Base-by-base conservation (phyloP, 2,888 invertebrate genomes). In the Lacanobia wlatinum region DNA sequence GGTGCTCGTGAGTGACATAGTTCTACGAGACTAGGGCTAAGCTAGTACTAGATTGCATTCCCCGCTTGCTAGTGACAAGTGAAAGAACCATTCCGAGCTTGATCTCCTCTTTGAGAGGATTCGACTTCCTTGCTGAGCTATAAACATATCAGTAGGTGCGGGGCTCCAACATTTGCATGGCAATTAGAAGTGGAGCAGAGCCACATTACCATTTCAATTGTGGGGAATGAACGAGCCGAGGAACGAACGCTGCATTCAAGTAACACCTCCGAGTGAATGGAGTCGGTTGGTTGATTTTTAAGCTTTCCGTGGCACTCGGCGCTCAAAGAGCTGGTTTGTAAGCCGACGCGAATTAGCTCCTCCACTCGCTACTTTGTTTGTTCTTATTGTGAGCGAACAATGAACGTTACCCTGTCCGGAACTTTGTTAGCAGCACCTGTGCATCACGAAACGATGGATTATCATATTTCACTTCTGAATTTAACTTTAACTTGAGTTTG, bases 121-220 rank as follows among this genome's bases (percentile, higher is more conserved):
- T 73, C 72, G 52, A 83, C 76, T 76, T 84, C 71, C 78, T 78
- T 62, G 43, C 70, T 56, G 23, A 71, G 64, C 58, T 75, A 78
- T 69, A 77, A 73, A 76, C 74, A 82, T 83, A 87, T 82, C 73
- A 82, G 77, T 84, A 82, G 69, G 79, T 82, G 82, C 84, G 84
- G 82, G 84, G 80, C 78, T 84, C 83, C 85, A 85, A 89, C 90
- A 94, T 94, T 94, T 93, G 93, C 94, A 94, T 93, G 90, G 90
- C 91, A 94, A 94, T 94, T 94, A 94, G 90, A 89, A 87, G 83
- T 82, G 88, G 80, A 85, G 84, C 85, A 83, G 89, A 85, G 90
- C 88, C 91, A 85, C 90, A 95, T 94, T 94, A 92, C 92, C 94
- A 95, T 94, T 94, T 95, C 94, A 94, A 93, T 94, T 92, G 94